Base-by-base conservation (phyloP, 1,140 invertebrate species). In the Gryllus bimaculatus region DNA sequence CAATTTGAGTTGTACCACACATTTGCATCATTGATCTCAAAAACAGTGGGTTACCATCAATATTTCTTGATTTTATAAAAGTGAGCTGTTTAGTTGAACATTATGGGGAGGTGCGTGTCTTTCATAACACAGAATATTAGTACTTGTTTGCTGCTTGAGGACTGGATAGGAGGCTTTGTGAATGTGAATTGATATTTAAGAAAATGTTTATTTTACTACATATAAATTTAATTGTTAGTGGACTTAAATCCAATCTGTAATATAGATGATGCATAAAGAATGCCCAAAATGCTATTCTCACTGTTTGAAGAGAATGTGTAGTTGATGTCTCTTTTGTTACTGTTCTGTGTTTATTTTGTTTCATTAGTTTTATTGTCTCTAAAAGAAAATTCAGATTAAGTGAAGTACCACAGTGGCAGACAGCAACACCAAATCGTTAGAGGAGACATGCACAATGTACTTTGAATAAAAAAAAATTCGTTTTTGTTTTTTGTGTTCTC, bases 161-260 rank as follows among this genome's bases (percentile, higher is more conserved):
- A 66, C 54, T 66, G 54, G 54, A 66, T 66, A 66, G 54, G 54
- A 66, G 54, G 54, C 54, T 66, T 66, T 66, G 54, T 66, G 54
- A 66, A 66, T 66, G 54, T 66, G 54, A 66, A 66, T 66, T 66
- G 54, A 66, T 66, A 0, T 13, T 66, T 66, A 66, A 3, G 54
- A 66, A 66, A 66, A 66, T 66, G 54, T 66, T 66, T 66, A 66
- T 66, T 66, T 66, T 66, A 66, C 18, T 66, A 66, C 54, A 66
- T 66, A 66, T 66, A 18, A 66, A 10, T 66, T 66, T 66, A 66
- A 66, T 66, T 66, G 54, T 66, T 66, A 66, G 54, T 66, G 54
- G 18, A 66, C 10, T 66, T 66, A 66, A 66, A 66, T 66, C 54
- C 54, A 66, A 66, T 13, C 54, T 66, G 54, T 66, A 66, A 13